Base-by-base conservation (phyloP, 2,888 invertebrate species). In the Protophormia terraenovae region DNA sequence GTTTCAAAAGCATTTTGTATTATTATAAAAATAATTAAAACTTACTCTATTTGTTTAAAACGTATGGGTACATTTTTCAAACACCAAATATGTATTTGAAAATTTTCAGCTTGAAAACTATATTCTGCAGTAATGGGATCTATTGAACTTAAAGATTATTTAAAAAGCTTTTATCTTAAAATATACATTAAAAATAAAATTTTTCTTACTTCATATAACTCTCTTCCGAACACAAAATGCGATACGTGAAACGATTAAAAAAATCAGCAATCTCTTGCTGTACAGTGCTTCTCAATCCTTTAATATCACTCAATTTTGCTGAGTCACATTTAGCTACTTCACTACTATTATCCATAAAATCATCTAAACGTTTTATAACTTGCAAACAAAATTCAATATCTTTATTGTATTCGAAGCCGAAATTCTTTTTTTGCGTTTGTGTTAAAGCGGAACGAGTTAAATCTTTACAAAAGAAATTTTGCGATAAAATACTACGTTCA, bases 1-100 rank as follows among this genome's bases (percentile, higher is more conserved):
- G n/a, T n/a, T n/a, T n/a, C n/a, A 29, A 58, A 16, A 58, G 55
- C 1, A 45, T 55, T 16, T 12, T 19, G 10, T 38, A 8, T 3
- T n/a, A 22, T n/a, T 6, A 7, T 29, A 27, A 55, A 6, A 16
- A 60, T 16, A 4, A n/a, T n/a, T n/a, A n/a, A n/a, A n/a, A 88
- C 89, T 88, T 86, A 91, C 91, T 87, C 86, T 41, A 88, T 5
- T 5, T 88, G 85, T 1, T 87, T 47, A 35, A 91, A 89, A 6
- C 88, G 84, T 32, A 92, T 84, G 3, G 92, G 89, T 0, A 91
- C 89, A 86, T 91, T 88, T 16, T 89, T 89, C 12, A 92, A 78
- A 10, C 89, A 87, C 92, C 92, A 92, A 10, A 92, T 86, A 55
- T 92, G 90, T 0, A 92, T 87, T 32, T 84, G 58, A 77, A 89